Evolutionary conservation across 35 echinoderm and acorn worm species (phyloP).

Genomic region (Heliocidaris tuberculata): DNA sequence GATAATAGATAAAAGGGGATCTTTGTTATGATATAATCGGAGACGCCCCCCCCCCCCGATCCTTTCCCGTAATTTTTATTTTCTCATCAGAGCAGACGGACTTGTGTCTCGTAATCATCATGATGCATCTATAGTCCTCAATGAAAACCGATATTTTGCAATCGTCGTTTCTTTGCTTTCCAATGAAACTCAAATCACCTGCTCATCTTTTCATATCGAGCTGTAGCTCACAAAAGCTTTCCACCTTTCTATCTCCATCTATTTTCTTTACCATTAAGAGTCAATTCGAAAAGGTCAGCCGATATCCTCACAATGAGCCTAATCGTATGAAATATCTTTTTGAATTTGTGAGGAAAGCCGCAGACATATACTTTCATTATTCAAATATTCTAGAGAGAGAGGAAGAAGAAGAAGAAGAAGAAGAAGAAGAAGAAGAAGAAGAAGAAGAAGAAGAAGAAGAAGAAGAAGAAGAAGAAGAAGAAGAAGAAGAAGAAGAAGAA

Average conservation of each 20-base stretch:
- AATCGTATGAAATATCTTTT: background rate
- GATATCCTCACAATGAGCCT: background rate
- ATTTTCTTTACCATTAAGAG: background rate
- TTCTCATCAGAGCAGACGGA: background rate
- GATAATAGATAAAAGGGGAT: background rate
- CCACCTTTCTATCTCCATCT: background rate
- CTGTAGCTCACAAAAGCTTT: background rate
- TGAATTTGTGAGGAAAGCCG: background rate
- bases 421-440: too few species aligned
- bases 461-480: too few species aligned
- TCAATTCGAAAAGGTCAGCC: background rate
- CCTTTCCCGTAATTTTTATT: background rate
- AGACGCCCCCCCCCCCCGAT: background rate
- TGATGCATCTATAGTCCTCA: background rate
- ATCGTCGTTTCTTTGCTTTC: background rate
- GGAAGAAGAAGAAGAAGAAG: too few species aligned
- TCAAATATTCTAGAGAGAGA: too few species aligned
- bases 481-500: too few species aligned
- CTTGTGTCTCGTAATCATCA: background rate
- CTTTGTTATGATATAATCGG: background rate
- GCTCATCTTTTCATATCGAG: background rate
- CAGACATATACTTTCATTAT: background rate
- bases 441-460: too few species aligned
- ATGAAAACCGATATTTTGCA: background rate
- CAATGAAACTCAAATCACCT: constrained; percentile 2